phyloP scores from a whole-genome alignment of 2,888 invertebrate species.

The Agapostemon virescens region DNA sequence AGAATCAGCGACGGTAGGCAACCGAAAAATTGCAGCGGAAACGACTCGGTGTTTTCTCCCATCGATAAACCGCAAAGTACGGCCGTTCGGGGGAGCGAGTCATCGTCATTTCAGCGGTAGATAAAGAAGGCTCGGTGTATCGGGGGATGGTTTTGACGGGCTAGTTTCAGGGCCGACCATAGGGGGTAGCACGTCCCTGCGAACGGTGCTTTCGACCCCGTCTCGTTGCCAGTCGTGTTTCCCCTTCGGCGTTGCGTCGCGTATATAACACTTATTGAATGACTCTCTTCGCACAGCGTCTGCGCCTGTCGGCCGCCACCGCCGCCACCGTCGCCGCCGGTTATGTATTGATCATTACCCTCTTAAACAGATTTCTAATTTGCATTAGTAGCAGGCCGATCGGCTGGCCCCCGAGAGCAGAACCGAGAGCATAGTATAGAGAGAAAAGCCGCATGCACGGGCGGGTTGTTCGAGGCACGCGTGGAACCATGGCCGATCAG shows the following conservation, averaged over 20 bases:
- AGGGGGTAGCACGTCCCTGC: conserved; percentile 75
- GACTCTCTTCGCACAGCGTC: conserved; percentile 75
- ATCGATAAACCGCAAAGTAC: conserved; percentile 43
- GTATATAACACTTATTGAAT: conserved; percentile 70
- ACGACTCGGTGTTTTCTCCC: too few relatives aligned
- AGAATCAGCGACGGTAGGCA: background rate
- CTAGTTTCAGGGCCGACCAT: conserved; percentile 72
- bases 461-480: conserved; percentile 45
- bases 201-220: conserved; percentile 54
- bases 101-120: conserved; percentile 55
- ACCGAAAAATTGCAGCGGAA: background rate
- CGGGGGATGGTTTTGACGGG: conserved; percentile 17
- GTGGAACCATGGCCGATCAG: conserved; percentile 55
- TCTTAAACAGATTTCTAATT: conserved; percentile 79
- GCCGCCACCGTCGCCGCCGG: conserved; percentile 60
- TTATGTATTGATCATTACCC: conserved; percentile 80
- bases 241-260: conserved; percentile 56
- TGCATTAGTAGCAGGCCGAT: conserved; percentile 74
- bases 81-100: background rate
- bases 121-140: conserved; percentile 70
- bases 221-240: conserved; percentile 53
- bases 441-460: conserved; percentile 61
- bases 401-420: conserved; percentile 61
- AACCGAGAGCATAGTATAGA: conserved; percentile 53
- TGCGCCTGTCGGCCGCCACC: conserved; percentile 71